Evolutionary conservation across 2,888 invertebrate species (phyloP), one percentile per base, ranked within the genome.

Genomic region (Drosophila birchii): DNA sequence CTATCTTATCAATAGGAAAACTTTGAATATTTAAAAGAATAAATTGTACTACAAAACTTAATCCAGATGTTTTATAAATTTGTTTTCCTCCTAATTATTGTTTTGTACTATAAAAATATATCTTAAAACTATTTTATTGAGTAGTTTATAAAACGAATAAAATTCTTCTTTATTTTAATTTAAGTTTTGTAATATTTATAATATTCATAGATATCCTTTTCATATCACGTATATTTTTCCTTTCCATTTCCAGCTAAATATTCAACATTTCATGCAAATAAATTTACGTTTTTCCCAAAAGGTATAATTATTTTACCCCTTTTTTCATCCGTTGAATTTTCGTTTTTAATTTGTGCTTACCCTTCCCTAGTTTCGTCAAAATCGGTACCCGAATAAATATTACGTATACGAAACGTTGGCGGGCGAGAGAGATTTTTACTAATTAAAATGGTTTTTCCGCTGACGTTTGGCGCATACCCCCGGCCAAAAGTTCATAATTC

Each of bases 371-470:
- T 14, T 51, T 20, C 26, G 38, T 51, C 16, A 57, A 53, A 51
- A 23, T 72, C 36, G 7, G 20, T 29, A 14, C 20, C 26, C 69
- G 32, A 57, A 64, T 75, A 77, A 87, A 82, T 74, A 84, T 76
- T 80, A 88, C 80, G 83, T 75, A 82, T 78, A 76, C 78, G 78
- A 47, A 67, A 51, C 44, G 71, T 75, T 49, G 56, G 70, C 41
- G 38, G 36, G 12, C 8, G 75, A 69, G 75, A 69, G 76, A 51
- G 64, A 64, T 78, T 81, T 88, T 78, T 57, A 79, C 88, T 86
- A 86, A 86, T 86, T 89, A 86, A 89, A 86, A 86, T 88, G 86
- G 78, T 69, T 79, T 80, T 89, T 81, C 75, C 76, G 80, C 81
- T 81, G 79, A 79, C 74, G 78, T 67, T 55, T 54, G 75, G 38